Percentiles rank a stretch among this genome's conserved stretches.
Evolutionary conservation across 2,888 invertebrate species (phyloP).

Genomic region (Thymelicus sylvestris): DNA sequence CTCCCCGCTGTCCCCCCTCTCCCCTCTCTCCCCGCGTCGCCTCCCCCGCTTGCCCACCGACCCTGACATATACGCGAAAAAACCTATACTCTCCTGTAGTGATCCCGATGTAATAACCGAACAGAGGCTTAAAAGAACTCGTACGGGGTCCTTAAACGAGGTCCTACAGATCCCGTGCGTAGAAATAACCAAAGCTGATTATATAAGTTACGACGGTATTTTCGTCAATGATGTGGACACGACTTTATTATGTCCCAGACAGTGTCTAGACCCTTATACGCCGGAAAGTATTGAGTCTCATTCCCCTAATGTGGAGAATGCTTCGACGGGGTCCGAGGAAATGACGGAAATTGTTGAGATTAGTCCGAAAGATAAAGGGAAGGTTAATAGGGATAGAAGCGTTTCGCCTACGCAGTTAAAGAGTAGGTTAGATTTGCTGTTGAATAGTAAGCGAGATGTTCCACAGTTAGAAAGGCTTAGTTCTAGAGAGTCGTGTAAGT

Average conservation of each 20-base stretch:
- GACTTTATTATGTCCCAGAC: conserved; percentile 68
- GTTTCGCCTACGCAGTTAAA: conserved; percentile 88
- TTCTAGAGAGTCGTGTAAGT: conserved; percentile 73
- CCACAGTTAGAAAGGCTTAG: conserved; percentile 66
- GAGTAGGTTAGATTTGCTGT: conserved; percentile 81
- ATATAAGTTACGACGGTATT: conserved; percentile 66
- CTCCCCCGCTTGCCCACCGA: conserved; percentile 57
- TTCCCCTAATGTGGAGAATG: conserved; percentile 85
- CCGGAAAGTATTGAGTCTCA: conserved; percentile 93
- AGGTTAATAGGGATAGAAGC: conserved; percentile 65
- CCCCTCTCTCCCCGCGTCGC: conserved; percentile 47
- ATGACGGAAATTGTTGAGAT: conserved; percentile 61
- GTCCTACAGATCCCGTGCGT: conserved; percentile 72
- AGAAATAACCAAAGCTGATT: conserved; percentile 81
- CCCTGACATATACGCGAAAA: conserved; percentile 61
- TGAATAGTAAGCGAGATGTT: conserved; percentile 55
- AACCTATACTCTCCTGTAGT: conserved; percentile 42
- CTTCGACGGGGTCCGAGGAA: conserved; percentile 61
- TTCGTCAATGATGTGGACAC: conserved; percentile 84
- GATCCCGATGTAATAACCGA: conserved; percentile 52
- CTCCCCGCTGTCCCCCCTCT: conserved; percentile 49
- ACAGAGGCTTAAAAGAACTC: conserved; percentile 52
- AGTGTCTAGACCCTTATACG: conserved; percentile 89
- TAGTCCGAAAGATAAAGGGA: conserved; percentile 55
- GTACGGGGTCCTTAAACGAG: conserved; percentile 71